These are phyloP conservation scores for Apodemus agrarius DNA, from an alignment of 2,797 vertebrate species.

Conservation along the genomic window DNA sequence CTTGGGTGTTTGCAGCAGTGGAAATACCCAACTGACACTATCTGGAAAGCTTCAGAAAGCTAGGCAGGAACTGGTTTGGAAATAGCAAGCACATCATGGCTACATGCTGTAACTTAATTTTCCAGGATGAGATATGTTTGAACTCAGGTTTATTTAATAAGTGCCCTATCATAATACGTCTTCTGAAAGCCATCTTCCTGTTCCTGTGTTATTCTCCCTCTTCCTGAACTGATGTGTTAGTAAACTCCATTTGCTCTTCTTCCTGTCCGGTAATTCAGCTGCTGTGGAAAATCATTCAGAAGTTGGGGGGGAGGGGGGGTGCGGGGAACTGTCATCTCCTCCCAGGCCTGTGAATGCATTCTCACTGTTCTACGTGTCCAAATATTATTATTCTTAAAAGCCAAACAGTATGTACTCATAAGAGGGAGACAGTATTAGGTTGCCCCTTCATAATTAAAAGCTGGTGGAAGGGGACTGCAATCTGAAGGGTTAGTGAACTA, in stretches of 20 bases:
- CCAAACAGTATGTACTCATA: background rate
- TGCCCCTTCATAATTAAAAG: background rate
- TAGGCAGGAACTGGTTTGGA: constrained; percentile 24
- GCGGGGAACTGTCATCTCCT: background rate
- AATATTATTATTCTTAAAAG: background rate
- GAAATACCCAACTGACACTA: background rate
- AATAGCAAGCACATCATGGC: constrained; percentile 1
- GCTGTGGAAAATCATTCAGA: background rate
- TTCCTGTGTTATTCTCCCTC: background rate
- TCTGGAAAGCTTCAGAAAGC: constrained; percentile 61
- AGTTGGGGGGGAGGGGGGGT: fast-evolving
- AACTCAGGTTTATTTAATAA: constrained; percentile 78
- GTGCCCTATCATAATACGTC: constrained; percentile 58
- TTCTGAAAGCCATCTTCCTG: constrained; percentile 71
- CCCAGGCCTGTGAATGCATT: background rate
- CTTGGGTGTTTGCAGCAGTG: background rate
- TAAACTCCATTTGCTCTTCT: constrained; percentile 53
- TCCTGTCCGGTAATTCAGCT: constrained; percentile 21
- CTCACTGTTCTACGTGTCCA: background rate
- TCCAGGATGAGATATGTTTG: constrained; percentile 66
- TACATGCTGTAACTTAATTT: constrained; percentile 71
- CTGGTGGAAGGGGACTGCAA: background rate
- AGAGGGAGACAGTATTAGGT: background rate
- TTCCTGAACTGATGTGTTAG: constrained; percentile 6
- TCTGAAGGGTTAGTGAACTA: background rate